Conservation (phyloP, 2,113 vertebrate genomes). For the Clupea harengus region DNA sequence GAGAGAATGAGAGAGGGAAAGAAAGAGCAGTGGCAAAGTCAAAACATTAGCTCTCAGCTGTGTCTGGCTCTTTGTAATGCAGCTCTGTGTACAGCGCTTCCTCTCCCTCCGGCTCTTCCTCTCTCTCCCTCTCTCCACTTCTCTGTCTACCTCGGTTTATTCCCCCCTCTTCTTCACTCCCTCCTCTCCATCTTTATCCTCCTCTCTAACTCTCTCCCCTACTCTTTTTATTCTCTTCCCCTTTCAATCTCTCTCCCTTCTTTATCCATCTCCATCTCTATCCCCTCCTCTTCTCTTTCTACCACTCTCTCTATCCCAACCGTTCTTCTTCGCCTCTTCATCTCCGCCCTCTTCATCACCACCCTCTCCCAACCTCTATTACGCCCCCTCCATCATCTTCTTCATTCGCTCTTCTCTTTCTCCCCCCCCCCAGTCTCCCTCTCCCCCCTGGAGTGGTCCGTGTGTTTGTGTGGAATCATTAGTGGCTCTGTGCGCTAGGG, state of each 20-base stretch:
- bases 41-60: neutral
- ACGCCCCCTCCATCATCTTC: neutral
- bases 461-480: constrained; percentile 37
- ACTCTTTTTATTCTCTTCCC: neutral
- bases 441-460: neutral
- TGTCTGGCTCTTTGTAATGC: constrained; percentile 3
- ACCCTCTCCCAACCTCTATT: neutral
- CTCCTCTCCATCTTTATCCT: neutral
- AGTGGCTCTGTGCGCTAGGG: constrained; percentile 29
- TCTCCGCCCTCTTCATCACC: neutral
- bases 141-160: neutral
- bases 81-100: neutral
- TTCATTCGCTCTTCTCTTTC: neutral
- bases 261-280: neutral
- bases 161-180: neutral
- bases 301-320: neutral
- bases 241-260: neutral
- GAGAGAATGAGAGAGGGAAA: neutral
- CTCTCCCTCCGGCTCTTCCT: constrained; percentile 14
- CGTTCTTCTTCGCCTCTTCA: neutral
- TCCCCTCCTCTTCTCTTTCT: neutral
- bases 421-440: neutral
- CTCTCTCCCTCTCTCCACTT: neutral
- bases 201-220: neutral
- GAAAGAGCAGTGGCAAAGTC: neutral